Percentiles rank a stretch among this genome's conserved stretches.
Evolutionary conservation across 1,140 invertebrate species (phyloP).

Genomic region (Megalopta genalis): DNA sequence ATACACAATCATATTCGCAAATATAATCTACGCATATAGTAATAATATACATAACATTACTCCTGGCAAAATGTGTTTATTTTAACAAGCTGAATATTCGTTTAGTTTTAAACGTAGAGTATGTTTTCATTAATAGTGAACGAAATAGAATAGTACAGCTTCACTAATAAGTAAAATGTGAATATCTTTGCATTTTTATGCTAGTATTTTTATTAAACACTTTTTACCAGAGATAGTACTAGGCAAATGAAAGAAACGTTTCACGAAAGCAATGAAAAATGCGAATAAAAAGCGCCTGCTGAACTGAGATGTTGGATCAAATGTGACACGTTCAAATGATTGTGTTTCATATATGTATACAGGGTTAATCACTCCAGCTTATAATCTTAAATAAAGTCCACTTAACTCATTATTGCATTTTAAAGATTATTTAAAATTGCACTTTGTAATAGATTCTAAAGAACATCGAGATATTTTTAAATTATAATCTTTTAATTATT

Average conservation of each 20-base stretch:
- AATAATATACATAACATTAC: conserved; percentile 38
- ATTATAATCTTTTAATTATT: too few relatives aligned
- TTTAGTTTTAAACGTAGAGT: too few relatives aligned
- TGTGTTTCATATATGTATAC: conserved; percentile 51
- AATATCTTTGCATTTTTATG: too few relatives aligned
- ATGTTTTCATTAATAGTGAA: too few relatives aligned
- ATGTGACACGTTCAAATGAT: conserved; percentile 44
- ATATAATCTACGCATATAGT: conserved; percentile 55
- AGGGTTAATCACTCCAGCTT: not conserved
- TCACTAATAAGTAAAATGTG: too few relatives aligned
- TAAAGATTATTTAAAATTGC: not conserved
- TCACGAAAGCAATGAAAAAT: conserved; percentile 53
- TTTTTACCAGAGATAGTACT: conserved; percentile 13
- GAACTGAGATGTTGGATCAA: conserved; percentile 31
- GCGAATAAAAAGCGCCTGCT: conserved; percentile 63
- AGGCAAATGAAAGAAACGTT: conserved; percentile 51
- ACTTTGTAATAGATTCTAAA: not conserved
- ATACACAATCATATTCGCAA: conserved; percentile 50
- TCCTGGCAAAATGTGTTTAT: too few relatives aligned
- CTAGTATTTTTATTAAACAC: too few relatives aligned
- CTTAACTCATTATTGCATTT: not conserved
- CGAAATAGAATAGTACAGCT: too few relatives aligned
- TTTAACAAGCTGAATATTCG: too few relatives aligned
- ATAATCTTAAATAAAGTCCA: not conserved
- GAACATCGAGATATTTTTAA: too few relatives aligned